Evolutionary conservation across 2,797 vertebrate species (phyloP).

Genomic region (Schizopygopsis pylzovi): DNA sequence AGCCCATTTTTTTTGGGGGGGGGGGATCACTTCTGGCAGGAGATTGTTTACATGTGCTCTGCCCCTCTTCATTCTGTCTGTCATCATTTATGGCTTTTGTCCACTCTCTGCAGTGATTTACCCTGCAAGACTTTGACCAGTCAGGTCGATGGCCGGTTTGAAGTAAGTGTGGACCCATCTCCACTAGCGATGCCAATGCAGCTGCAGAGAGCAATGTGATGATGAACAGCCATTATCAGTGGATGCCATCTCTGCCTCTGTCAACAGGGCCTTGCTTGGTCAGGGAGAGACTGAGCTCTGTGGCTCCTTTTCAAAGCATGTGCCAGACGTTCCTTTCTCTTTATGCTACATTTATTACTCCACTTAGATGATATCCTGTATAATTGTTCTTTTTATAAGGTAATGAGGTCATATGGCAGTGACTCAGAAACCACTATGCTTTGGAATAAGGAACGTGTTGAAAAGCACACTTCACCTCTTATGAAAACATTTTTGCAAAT

Average conservation of each 20-base stretch:
- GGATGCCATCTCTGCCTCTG: conserved; percentile 77
- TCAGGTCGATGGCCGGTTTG: neutral
- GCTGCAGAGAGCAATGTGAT: conserved; percentile 69
- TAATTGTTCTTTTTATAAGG: conserved; percentile 61
- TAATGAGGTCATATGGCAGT: conserved; percentile 71
- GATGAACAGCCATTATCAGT: conserved; percentile 78
- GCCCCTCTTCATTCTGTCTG: conserved; percentile 50
- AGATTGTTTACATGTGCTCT: conserved; percentile 53
- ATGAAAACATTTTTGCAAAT: conserved; percentile 56
- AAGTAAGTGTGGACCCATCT: conserved; percentile 22
- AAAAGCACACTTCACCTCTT: conserved; percentile 68
- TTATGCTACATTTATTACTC: conserved; percentile 78
- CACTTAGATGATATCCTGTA: conserved; percentile 75
- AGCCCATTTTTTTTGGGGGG: neutral
- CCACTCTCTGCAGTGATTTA: conserved; percentile 61
- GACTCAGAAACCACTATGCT: conserved; percentile 69
- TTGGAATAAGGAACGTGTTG: conserved; percentile 66
- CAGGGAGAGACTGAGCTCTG: conserved; percentile 66
- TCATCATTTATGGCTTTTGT: conserved; percentile 68
- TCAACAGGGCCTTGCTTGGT: conserved; percentile 75
- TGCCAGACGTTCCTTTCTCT: conserved; percentile 67
- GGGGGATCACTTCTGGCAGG: conserved; percentile 31
- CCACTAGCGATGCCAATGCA: conserved; percentile 1
- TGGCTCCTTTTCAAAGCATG: conserved; percentile 75
- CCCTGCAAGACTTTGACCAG: conserved; percentile 28